Conservation (phyloP, 2,797 vertebrate genomes). For the Cyprinodon diabolis region DNA sequence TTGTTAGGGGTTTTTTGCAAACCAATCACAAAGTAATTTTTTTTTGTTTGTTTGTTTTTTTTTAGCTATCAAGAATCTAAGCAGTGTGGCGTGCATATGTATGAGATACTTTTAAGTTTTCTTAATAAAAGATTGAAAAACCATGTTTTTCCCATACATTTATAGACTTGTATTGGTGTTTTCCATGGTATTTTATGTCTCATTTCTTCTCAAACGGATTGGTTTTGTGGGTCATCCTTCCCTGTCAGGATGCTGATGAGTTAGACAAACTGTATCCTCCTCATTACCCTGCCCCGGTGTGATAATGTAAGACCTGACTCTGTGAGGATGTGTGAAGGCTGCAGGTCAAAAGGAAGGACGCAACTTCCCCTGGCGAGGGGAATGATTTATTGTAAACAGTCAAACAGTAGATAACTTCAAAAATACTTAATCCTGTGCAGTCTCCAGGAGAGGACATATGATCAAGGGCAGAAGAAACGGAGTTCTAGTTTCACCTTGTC, state of each 20-base stretch:
- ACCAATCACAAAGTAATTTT: background rate
- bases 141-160: no score
- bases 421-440: slow-evolving; percentile 11
- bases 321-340: slow-evolving; percentile 60
- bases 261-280: slow-evolving; percentile 47
- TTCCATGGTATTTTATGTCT: background rate
- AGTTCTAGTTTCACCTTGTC: slow-evolving; percentile 24
- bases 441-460: slow-evolving; percentile 33
- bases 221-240: slow-evolving; percentile 40
- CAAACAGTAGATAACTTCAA: slow-evolving; percentile 38
- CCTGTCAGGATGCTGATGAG: slow-evolving; percentile 49
- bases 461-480: slow-evolving; percentile 2
- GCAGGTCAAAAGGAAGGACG: slow-evolving; percentile 57
- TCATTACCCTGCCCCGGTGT: slow-evolving; percentile 35
- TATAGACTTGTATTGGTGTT: background rate
- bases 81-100: no score
- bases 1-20: background rate
- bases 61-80: no score
- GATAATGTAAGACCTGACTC: slow-evolving; percentile 20
- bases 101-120: no score
- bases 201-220: background rate
- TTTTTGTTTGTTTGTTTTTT: no score
- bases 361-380: slow-evolving; percentile 32
- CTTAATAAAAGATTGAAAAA: background rate
- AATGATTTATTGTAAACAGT: slow-evolving; percentile 57